Conservation (phyloP, 2,888 invertebrate species). For the Phorcus lineatus region DNA sequence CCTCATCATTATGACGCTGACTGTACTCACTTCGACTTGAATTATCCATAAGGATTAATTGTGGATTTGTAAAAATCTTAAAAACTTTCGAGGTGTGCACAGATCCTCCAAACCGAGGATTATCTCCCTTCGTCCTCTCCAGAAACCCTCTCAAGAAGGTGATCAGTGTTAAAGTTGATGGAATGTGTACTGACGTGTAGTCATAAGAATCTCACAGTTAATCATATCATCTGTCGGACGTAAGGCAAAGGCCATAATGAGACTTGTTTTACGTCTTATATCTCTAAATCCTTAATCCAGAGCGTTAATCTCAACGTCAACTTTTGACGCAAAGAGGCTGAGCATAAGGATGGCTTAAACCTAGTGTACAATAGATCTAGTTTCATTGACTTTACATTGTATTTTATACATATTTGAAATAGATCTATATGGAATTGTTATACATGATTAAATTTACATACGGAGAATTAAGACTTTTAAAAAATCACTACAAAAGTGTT, state of each 20-base stretch:
- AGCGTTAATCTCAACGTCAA: not conserved
- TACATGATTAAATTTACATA: too few species aligned
- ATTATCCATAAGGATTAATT: not conserved
- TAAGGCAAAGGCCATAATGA: not conserved
- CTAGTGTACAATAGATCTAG: too few species aligned
- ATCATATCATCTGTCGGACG: slow-evolving; percentile 11
- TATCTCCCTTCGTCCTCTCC: not conserved
- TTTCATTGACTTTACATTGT: too few species aligned
- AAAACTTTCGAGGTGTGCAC: not conserved
- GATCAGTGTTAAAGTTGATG: not conserved
- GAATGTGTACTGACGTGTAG: not conserved
- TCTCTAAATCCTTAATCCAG: not conserved
- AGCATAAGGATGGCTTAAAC: too few species aligned
- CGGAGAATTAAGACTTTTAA: too few species aligned
- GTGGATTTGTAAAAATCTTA: not conserved
- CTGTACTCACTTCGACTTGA: not conserved
- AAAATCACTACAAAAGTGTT: too few species aligned
- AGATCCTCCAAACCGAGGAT: not conserved
- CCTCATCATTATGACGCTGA: too few species aligned
- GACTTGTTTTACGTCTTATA: not conserved
- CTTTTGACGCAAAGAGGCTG: not conserved
- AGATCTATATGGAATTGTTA: too few species aligned
- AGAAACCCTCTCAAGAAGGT: too few species aligned
- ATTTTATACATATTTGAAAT: too few species aligned
- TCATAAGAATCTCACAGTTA: not conserved